Percentiles rank a stretch among this genome's conserved stretches.
phyloP scores from a whole-genome alignment of 2,797 vertebrate genomes.

The Tarsius wallacei region DNA sequence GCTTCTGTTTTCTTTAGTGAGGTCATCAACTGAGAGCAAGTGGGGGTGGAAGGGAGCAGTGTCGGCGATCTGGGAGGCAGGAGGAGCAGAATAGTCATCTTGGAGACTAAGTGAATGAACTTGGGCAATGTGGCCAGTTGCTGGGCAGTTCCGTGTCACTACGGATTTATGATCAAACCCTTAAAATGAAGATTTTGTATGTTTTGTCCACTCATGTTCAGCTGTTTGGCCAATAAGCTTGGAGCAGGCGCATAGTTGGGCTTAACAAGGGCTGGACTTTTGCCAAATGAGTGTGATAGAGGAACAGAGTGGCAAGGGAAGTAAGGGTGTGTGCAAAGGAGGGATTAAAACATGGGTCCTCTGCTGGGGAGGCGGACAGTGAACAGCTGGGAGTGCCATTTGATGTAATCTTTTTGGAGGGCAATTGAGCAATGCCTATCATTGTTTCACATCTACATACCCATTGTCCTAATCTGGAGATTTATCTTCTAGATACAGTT shows the following conservation, averaged over 20 bases:
- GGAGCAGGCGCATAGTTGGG: not conserved
- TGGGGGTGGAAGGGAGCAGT: not conserved
- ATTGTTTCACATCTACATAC: not conserved
- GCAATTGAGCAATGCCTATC: not conserved
- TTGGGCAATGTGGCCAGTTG: not conserved
- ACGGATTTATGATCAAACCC: not conserved
- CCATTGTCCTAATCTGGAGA: not conserved
- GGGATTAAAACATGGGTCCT: not conserved
- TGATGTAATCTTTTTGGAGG: not conserved
- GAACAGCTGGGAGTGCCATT: not conserved
- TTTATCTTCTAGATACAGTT: not conserved
- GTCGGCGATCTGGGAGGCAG: not conserved
- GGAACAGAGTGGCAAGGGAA: not conserved
- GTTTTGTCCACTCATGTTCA: not conserved
- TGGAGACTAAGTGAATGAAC: not conserved
- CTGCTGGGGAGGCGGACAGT: not conserved
- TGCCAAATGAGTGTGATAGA: not conserved
- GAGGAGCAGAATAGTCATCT: not conserved
- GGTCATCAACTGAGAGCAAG: not conserved
- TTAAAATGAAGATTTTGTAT: not conserved
- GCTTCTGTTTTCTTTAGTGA: not conserved
- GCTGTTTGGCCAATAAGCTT: not conserved
- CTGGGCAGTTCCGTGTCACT: not conserved
- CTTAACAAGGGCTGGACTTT: not conserved
- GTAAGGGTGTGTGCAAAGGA: not conserved